Percentiles rank a stretch among this genome's conserved stretches.
phyloP scores from a whole-genome alignment of 2,888 invertebrate species.

The Eilema depressum region DNA sequence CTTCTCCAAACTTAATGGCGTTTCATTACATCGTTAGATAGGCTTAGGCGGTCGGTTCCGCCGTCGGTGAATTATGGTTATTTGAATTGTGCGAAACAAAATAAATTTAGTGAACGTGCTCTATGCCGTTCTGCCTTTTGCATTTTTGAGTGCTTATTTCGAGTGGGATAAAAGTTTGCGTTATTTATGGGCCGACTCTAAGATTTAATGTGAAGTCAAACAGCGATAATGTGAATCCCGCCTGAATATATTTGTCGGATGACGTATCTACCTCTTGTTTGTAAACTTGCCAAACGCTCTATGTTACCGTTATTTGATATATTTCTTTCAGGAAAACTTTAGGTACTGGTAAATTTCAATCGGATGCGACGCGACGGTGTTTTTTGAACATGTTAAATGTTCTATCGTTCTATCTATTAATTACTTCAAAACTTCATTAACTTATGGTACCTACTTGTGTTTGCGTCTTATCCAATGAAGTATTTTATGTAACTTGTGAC shows the following conservation, averaged over 20 bases:
- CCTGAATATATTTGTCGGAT: constrained; percentile 75
- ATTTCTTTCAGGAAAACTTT: no score
- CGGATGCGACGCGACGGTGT: no score
- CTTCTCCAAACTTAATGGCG: constrained; percentile 79
- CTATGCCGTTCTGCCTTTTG: constrained; percentile 86
- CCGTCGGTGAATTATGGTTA: constrained; percentile 84
- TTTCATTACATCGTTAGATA: constrained; percentile 87
- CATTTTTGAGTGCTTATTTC: constrained; percentile 88
- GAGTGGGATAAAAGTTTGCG: constrained; percentile 85
- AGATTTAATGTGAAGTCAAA: constrained; percentile 87
- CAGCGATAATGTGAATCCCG: constrained; percentile 83
- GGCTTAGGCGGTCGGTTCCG: constrained; percentile 76
- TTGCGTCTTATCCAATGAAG: no score
- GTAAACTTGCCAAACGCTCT: constrained; percentile 25
- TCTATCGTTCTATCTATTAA: no score
- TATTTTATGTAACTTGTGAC: no score
- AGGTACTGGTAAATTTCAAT: no score
- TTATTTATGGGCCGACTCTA: constrained; percentile 84
- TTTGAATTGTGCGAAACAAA: constrained; percentile 87
- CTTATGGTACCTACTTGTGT: no score
- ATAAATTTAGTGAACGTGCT: constrained; percentile 87
- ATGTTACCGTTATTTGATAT: neutral
- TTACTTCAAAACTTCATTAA: no score
- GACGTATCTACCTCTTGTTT: constrained; percentile 58
- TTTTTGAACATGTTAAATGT: no score